These are phyloP conservation scores for Gymnodraco acuticeps DNA, from an alignment of 2,797 vertebrate species.

Conservation along the genomic window DNA sequence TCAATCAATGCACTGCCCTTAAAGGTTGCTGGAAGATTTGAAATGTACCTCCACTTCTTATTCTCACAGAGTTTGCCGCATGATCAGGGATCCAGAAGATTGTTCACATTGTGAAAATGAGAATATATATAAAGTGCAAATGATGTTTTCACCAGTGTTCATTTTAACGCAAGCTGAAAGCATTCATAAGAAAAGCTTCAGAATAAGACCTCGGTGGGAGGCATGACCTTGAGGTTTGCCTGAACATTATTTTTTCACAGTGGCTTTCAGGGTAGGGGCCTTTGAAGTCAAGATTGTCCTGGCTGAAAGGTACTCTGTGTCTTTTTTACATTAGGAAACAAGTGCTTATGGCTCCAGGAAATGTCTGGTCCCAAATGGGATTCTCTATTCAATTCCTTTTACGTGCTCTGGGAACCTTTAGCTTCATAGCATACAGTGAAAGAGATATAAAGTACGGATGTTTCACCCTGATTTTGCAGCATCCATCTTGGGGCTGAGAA, in stretches of 20 bases:
- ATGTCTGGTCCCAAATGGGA: slow-evolving; percentile 68
- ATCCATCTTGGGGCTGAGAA: slow-evolving; percentile 20
- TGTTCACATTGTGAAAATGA: slow-evolving; percentile 17
- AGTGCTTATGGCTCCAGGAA: slow-evolving; percentile 67
- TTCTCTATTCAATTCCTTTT: slow-evolving; percentile 67
- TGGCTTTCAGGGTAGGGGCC: slow-evolving; percentile 42
- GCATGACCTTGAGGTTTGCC: slow-evolving; percentile 62
- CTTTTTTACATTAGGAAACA: slow-evolving; percentile 65
- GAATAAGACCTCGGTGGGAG: slow-evolving; percentile 31
- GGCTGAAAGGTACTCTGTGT: slow-evolving; percentile 46
- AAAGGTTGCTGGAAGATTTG: slow-evolving; percentile 15
- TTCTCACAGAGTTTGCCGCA: slow-evolving; percentile 10
- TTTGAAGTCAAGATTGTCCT: slow-evolving; percentile 77
- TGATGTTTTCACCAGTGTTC: slow-evolving; percentile 44
- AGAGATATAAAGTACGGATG: slow-evolving; percentile 39
- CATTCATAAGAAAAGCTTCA: slow-evolving; percentile 26
- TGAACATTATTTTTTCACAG: slow-evolving; percentile 49
- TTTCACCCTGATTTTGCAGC: slow-evolving; percentile 50
- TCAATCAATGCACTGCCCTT: slow-evolving; percentile 10
- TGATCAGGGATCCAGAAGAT: slow-evolving; percentile 27
- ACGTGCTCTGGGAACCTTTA: slow-evolving; percentile 55
- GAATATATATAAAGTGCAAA: slow-evolving; percentile 51
- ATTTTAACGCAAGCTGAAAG: slow-evolving; percentile 44
- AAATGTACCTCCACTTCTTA: slow-evolving; percentile 13
- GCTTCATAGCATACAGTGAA: slow-evolving; percentile 50